A percentile compares a stretch with the other conserved stretches of the same genome.
phyloP scores from a whole-genome alignment of 1,140 invertebrate genomes.

The Lethocerus indicus region DNA sequence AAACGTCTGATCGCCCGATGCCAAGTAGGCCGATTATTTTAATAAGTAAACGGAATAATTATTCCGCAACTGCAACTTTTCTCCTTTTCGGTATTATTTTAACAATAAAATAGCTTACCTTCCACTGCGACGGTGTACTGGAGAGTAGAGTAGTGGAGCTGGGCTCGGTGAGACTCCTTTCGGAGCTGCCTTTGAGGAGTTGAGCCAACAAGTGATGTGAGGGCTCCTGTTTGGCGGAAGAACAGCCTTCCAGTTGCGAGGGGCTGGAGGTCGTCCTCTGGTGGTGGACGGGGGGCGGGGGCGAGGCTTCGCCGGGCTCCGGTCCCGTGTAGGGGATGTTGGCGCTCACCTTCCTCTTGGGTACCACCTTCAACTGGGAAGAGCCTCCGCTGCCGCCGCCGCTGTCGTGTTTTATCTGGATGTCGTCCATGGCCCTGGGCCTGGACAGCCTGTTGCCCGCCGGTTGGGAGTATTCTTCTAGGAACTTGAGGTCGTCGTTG shows the following conservation, averaged over 20 bases:
- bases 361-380: constrained; percentile 14
- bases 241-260: constrained; percentile 45
- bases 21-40: too few species aligned
- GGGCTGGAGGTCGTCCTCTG: constrained; percentile 63
- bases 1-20: too few species aligned
- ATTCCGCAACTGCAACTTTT: too few species aligned
- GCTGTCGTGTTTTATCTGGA: constrained; percentile 24
- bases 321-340: too few species aligned
- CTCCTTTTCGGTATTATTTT: too few species aligned
- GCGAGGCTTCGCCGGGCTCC: constrained; percentile 20
- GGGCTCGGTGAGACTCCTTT: constrained; percentile 28
- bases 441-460: constrained; percentile 12
- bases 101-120: too few species aligned
- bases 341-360: constrained; percentile 33
- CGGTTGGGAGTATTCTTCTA: constrained; percentile 26
- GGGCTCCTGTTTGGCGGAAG: constrained; percentile 23
- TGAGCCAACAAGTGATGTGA: constrained; percentile 52
- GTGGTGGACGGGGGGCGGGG: constrained; percentile 32
- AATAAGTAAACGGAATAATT: too few species aligned
- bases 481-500: constrained; percentile 34
- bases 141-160: constrained; percentile 10
- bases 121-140: constrained; percentile 20
- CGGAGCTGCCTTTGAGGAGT: constrained; percentile 53
- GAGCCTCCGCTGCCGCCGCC: constrained; percentile 15
- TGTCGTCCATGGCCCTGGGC: constrained; percentile 28